A percentile compares a stretch with the other conserved stretches of the same genome.
Evolutionary conservation across 2,888 invertebrate genomes (phyloP).

Genomic region (Tiphia femorata): DNA sequence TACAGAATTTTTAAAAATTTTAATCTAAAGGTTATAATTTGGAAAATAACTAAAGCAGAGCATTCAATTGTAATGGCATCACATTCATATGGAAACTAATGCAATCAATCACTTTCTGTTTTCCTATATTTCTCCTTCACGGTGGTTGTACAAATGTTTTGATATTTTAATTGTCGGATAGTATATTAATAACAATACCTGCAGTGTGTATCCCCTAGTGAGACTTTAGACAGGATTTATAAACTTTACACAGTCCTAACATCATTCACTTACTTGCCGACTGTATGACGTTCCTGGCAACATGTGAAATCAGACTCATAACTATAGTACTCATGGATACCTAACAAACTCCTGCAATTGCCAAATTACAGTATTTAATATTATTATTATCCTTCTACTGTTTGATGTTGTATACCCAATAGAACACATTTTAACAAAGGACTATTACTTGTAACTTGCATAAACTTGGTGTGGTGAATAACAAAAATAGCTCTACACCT

Average conservation of each 20-base stretch:
- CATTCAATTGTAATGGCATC: too few relatives aligned
- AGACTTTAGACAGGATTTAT: constrained; percentile 34
- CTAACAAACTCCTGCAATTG: constrained; percentile 23
- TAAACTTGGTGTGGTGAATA: background rate
- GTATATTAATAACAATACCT: constrained; percentile 31
- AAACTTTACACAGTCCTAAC: constrained; percentile 31
- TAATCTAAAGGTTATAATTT: too few relatives aligned
- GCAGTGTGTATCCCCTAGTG: constrained; percentile 21
- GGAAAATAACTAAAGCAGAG: too few relatives aligned
- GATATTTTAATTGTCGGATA: constrained; percentile 26
- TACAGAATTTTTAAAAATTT: too few relatives aligned
- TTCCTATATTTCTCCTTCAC: constrained; percentile 3
- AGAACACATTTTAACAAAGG: background rate
- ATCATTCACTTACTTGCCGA: constrained; percentile 23
- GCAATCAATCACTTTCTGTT: too few relatives aligned
- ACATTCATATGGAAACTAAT: too few relatives aligned
- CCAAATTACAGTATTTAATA: background rate
- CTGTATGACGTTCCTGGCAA: constrained; percentile 13
- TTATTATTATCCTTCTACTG: background rate
- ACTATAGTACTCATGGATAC: constrained; percentile 24
- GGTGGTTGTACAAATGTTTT: constrained; percentile 33
- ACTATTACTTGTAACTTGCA: background rate
- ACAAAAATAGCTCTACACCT: background rate
- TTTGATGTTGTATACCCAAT: background rate
- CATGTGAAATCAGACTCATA: constrained; percentile 54